Evolutionary conservation across 2,113 vertebrate species (phyloP).

Genomic region (Symphodus melops): DNA sequence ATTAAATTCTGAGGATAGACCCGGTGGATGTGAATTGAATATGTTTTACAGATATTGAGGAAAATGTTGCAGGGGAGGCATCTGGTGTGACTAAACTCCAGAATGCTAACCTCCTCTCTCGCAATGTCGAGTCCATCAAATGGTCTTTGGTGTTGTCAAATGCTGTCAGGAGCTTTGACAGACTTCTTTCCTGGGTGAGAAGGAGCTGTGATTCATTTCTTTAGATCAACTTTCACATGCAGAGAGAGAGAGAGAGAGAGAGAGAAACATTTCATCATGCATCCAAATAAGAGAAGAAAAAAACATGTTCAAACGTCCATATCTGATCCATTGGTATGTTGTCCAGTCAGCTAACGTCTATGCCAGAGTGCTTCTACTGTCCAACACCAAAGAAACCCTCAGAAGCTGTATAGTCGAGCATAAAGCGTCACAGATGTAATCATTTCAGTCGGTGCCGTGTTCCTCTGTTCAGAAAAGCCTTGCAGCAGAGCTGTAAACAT

Average conservation of each 20-base stretch:
- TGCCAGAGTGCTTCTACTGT: conserved; percentile 7
- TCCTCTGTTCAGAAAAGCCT: conserved; percentile 57
- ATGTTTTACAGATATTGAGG: conserved; percentile 58
- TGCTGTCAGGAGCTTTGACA: conserved; percentile 33
- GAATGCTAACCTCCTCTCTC: conserved; percentile 39
- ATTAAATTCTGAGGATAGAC: conserved; percentile 52
- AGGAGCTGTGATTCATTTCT: conserved; percentile 18
- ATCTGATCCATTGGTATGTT: conserved; percentile 15
- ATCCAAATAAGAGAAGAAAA: conserved; percentile 35
- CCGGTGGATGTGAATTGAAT: conserved; percentile 46
- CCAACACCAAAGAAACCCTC: conserved; percentile 33
- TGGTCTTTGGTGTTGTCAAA: conserved; percentile 51
- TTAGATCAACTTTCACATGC: conserved; percentile 29
- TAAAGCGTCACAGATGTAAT: conserved; percentile 43
- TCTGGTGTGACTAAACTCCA: conserved; percentile 35
- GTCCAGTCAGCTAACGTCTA: conserved; percentile 23
- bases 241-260: background rate
- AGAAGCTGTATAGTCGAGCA: conserved; percentile 15
- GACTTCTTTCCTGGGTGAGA: conserved; percentile 20
- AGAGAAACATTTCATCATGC: conserved; percentile 14
- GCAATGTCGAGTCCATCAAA: conserved; percentile 49
- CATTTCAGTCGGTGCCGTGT: conserved; percentile 40
- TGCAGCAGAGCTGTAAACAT: conserved; percentile 62
- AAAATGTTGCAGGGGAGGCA: conserved; percentile 21
- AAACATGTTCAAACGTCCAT: conserved; percentile 17